Percentiles rank a stretch among this genome's conserved stretches.
phyloP scores from a whole-genome alignment of 1,140 invertebrate genomes.

The Pectinophora gossypiella region DNA sequence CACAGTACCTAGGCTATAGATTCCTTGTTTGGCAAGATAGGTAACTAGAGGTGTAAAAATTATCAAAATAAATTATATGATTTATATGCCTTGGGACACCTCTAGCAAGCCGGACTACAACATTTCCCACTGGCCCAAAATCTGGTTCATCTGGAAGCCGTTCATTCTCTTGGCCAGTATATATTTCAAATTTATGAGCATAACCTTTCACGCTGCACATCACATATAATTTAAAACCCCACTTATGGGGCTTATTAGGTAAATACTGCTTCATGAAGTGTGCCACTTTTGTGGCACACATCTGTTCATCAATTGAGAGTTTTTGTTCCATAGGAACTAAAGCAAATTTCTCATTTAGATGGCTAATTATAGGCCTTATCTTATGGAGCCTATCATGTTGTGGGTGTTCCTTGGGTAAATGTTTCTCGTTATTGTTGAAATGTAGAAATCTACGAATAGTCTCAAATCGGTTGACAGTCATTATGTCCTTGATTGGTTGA shows the following conservation, averaged over 20 bases:
- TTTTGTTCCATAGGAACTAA: conserved; percentile 31
- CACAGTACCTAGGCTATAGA: conserved; percentile 19
- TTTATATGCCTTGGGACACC: conserved; percentile 10
- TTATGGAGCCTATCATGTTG: conserved; percentile 35
- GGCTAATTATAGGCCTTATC: conserved; percentile 32
- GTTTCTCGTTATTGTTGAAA: conserved; percentile 32
- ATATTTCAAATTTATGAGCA: conserved; percentile 31
- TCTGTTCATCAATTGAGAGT: conserved; percentile 43
- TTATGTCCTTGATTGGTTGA: conserved; percentile 20
- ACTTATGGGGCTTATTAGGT: conserved; percentile 48
- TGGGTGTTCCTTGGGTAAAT: conserved; percentile 23
- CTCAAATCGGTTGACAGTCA: conserved; percentile 32
- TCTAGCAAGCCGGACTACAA: conserved; percentile 21
- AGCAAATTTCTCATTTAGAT: conserved; percentile 33
- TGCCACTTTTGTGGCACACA: conserved; percentile 37
- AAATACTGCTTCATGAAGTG: conserved; percentile 41
- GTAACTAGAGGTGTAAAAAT: conserved; percentile 18
- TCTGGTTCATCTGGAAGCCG: conserved; percentile 32
- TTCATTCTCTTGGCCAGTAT: conserved; percentile 34
- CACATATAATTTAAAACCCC: conserved; percentile 50
- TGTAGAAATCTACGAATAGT: conserved; percentile 26
- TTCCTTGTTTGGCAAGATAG: conserved; percentile 22
- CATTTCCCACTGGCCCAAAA: conserved; percentile 31
- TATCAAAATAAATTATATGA: conserved; percentile 15
- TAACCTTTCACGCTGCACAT: conserved; percentile 34